A percentile compares a stretch with the other conserved stretches of the same genome.
Evolutionary conservation across 2,797 vertebrate genomes (phyloP).

Genomic region (Lophius americanus): DNA sequence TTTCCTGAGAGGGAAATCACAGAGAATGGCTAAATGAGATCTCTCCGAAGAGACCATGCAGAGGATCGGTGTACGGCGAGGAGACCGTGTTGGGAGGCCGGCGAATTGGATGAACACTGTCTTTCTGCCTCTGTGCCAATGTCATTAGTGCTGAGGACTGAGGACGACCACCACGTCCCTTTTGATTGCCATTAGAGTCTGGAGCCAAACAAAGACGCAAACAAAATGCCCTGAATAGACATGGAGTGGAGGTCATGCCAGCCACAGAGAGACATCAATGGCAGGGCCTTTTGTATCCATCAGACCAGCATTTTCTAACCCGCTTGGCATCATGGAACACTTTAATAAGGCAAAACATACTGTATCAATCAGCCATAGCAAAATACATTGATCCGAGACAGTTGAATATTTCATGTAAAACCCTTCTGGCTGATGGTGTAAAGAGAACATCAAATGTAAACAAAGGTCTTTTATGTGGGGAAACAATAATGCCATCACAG

Average conservation of each 20-base stretch:
- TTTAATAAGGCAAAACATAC: slow-evolving; percentile 61
- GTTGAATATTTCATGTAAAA: slow-evolving; percentile 37
- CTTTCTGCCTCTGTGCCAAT: slow-evolving; percentile 75
- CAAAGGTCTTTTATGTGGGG: slow-evolving; percentile 19
- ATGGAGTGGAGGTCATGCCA: slow-evolving; percentile 76
- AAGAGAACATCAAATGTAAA: slow-evolving; percentile 48
- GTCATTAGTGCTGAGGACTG: slow-evolving; percentile 77
- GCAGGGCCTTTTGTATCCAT: slow-evolving; percentile 57
- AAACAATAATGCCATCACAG: slow-evolving; percentile 17
- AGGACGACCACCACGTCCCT: slow-evolving; percentile 68
- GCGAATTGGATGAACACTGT: slow-evolving; percentile 65
- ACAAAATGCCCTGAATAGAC: slow-evolving; percentile 71
- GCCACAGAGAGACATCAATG: slow-evolving; percentile 54
- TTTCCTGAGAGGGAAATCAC: slow-evolving; percentile 85
- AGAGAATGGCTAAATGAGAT: slow-evolving; percentile 84
- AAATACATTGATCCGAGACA: slow-evolving; percentile 63
- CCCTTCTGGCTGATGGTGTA: slow-evolving; percentile 38
- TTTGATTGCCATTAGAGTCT: slow-evolving; percentile 76
- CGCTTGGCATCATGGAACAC: slow-evolving; percentile 48
- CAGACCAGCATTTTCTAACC: slow-evolving; percentile 51
- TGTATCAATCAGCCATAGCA: slow-evolving; percentile 62
- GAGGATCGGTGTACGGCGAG: slow-evolving; percentile 47
- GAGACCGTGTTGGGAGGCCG: slow-evolving; percentile 65
- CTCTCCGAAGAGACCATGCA: slow-evolving; percentile 74
- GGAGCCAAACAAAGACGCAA: slow-evolving; percentile 70